These are phyloP conservation scores for Lutjanus argentimaculatus DNA, from an alignment of 2,797 vertebrate genomes.

Conservation along the genomic window DNA sequence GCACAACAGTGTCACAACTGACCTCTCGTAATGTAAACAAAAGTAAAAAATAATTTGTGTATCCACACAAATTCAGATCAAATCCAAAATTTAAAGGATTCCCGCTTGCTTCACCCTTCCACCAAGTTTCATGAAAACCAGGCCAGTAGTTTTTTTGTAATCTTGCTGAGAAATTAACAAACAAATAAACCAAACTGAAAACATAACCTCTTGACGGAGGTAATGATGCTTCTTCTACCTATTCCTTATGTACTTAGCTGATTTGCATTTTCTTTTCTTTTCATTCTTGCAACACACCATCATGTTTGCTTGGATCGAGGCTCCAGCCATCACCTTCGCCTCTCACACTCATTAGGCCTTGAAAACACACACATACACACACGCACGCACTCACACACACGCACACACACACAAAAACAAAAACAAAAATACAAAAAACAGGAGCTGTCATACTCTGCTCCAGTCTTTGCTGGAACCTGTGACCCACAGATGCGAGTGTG, in stretches of 20 bases:
- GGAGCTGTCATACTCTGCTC: slow-evolving; percentile 49
- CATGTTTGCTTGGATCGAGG: slow-evolving; percentile 9
- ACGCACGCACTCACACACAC: slow-evolving; percentile 30
- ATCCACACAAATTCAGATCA: no score
- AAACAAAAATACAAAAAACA: slow-evolving; percentile 7
- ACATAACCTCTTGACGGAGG: background rate
- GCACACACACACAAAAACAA: slow-evolving; percentile 3
- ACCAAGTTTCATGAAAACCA: no score
- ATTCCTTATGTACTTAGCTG: background rate
- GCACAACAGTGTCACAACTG: no score
- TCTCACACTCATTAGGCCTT: slow-evolving; percentile 45
- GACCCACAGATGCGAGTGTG: slow-evolving; percentile 47
- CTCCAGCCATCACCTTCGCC: slow-evolving; percentile 9
- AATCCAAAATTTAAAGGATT: no score
- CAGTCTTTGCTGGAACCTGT: slow-evolving; percentile 44
- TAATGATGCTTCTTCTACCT: background rate
- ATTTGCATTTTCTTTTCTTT: slow-evolving; percentile 9
- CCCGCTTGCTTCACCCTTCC: no score
- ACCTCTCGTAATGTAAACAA: no score
- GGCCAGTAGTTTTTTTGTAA: no score
- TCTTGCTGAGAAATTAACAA: no score
- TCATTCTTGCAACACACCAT: slow-evolving; percentile 10
- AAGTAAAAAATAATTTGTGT: no score
- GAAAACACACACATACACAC: slow-evolving; percentile 20
- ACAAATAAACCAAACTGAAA: no score